Conservation (phyloP, 2,888 invertebrate species). For the Dicranocentrus wangi region DNA sequence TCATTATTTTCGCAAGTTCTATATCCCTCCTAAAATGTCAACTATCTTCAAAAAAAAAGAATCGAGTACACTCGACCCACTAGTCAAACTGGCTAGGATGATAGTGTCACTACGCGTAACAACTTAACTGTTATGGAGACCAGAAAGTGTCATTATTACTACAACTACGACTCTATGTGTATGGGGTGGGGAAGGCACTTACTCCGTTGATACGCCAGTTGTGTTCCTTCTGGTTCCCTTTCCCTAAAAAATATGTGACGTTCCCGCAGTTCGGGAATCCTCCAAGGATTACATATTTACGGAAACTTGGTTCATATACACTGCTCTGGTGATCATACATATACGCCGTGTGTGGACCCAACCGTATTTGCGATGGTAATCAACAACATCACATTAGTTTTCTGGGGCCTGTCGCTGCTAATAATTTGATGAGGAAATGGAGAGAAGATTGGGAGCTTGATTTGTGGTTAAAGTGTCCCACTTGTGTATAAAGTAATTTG, state of each 20-base stretch:
- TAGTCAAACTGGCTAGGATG: neutral
- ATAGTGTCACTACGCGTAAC: neutral
- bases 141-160: slow-evolving; percentile 11
- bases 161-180: no score
- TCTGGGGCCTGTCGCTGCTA: slow-evolving; percentile 31
- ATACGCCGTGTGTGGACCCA: neutral
- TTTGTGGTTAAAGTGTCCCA: slow-evolving; percentile 54
- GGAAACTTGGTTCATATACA: neutral
- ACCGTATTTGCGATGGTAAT: neutral
- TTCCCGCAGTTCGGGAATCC: no score
- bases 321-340: no score
- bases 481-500: slow-evolving; percentile 13
- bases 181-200: neutral
- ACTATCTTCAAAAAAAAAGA: neutral
- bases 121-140: neutral
- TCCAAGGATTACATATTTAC: no score
- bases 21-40: neutral
- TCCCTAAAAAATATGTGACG: no score
- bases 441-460: slow-evolving; percentile 58
- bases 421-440: slow-evolving; percentile 56
- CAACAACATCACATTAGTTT: slow-evolving; percentile 27
- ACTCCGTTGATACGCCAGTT: neutral
- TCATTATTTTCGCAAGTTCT: neutral
- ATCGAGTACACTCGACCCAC: neutral
- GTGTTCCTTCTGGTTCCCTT: neutral